phyloP scores from a whole-genome alignment of 2,888 invertebrate genomes.

The Lymantria monacha region DNA sequence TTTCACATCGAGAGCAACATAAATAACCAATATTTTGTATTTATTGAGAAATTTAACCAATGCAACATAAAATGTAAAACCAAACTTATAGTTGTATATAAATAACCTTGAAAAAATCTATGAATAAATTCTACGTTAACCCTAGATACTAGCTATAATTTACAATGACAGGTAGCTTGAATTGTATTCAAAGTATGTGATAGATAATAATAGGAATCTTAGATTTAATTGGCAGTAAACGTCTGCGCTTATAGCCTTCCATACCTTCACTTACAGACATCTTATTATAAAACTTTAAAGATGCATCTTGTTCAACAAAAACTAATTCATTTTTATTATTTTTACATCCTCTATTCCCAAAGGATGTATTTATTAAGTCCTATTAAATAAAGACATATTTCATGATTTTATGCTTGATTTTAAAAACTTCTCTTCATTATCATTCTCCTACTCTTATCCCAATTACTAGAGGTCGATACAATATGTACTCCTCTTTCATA shows the following conservation, averaged over 20 bases:
- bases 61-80: constrained; percentile 32
- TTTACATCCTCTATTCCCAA: too few species aligned
- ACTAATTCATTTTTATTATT: too few species aligned
- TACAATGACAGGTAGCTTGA: not conserved
- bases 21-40: constrained; percentile 46
- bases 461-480: too few species aligned
- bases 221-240: constrained; percentile 19
- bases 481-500: too few species aligned
- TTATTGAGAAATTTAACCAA: constrained; percentile 49
- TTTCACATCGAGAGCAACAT: constrained; percentile 52
- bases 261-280: constrained; percentile 12
- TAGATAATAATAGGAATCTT: constrained; percentile 8
- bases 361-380: too few species aligned
- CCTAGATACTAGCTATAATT: constrained; percentile 16
- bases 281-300: not conserved
- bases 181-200: constrained; percentile 2
- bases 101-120: constrained; percentile 11
- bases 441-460: too few species aligned
- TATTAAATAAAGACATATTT: too few species aligned
- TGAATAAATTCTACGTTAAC: constrained; percentile 10
- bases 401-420: too few species aligned
- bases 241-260: constrained; percentile 11
- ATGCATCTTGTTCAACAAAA: too few species aligned
- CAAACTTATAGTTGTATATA: constrained; percentile 22
- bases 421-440: too few species aligned